phyloP scores from a whole-genome alignment of 2,113 vertebrate genomes.

The Ochotona curzoniae region DNA sequence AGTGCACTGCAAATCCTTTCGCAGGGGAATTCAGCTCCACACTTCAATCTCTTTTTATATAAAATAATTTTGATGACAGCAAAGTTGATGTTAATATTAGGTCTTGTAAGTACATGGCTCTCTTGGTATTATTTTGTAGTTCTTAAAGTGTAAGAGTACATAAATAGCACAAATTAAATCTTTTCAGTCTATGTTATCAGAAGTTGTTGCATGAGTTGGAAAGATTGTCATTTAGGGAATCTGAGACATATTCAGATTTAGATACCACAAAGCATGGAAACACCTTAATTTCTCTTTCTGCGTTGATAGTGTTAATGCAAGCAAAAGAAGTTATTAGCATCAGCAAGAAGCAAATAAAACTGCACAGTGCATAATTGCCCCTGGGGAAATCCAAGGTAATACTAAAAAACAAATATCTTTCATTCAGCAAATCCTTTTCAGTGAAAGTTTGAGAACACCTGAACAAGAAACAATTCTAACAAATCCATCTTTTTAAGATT shows the following conservation, averaged over 20 bases:
- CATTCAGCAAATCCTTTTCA: neutral
- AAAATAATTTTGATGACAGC: neutral
- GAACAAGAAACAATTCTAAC: neutral
- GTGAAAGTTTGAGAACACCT: neutral
- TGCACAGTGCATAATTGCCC: neutral
- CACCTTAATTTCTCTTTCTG: neutral
- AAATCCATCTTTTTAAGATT: neutral
- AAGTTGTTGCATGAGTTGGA: neutral
- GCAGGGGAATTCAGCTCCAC: neutral
- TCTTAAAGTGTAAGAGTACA: neutral
- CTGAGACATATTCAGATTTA: constrained; percentile 31
- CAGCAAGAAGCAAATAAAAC: neutral
- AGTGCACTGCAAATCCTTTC: no score
- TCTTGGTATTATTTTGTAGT: neutral
- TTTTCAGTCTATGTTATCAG: neutral
- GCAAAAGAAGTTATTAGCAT: neutral
- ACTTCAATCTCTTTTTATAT: neutral
- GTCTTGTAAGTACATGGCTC: neutral
- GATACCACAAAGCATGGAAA: neutral
- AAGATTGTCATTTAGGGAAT: neutral
- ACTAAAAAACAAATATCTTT: neutral
- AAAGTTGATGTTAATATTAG: neutral
- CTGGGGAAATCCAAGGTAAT: constrained; percentile 22
- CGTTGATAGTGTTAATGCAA: neutral
- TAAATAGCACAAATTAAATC: neutral